Evolutionary conservation across 2,797 vertebrate genomes (phyloP), one percentile per base, ranked within the genome.

Genomic region (Eremophila alpestris): DNA sequence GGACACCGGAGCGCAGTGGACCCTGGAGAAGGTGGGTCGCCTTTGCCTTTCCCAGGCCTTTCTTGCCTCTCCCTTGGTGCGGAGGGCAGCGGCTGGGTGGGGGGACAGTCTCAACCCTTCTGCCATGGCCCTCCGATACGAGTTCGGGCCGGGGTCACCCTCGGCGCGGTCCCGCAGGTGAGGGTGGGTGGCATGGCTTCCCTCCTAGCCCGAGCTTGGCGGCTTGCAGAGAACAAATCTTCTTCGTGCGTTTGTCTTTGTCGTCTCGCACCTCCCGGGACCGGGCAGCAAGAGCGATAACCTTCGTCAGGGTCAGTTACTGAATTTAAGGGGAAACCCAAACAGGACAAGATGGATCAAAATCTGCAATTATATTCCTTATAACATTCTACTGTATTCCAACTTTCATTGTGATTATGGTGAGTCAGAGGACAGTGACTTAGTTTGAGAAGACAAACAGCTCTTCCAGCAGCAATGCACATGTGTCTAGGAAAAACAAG

Each of bases 21-120:
- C 93, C 12, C 84, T 93, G 94, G 86, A 96, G 67, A 97, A 97
- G 97, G 97, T 97, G 79, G 70, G 97, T 95, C 18, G 3, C 51
- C 4, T 13, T 62, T 3, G 70, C 32, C 10, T 63, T 40, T 16
- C n/a, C 38, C 60, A 3, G 76, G 49, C 26, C 34, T 43, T 38
- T 20, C 55, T 32, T 6, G 59, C 36, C 43, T 7, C 51, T 20
- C 27, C 3, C 38, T 10, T 1, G 71, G 68, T 13, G 13, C 30
- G n/a, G 24, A 27, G 17, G 7, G 2, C 21, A 4, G 64, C 41
- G 30, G 51, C 63, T 8, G 82, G 46, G 70, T 21, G 2, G 46
- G 26, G 26, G 29, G 8, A 14, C 51, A 40, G 34, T 45, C 22
- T 16, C 46, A 9, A 10, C 46, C 52, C 9, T 36, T 40, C 80